phyloP scores from a whole-genome alignment of 2,888 invertebrate species.

The Rhagonycha lutea region DNA sequence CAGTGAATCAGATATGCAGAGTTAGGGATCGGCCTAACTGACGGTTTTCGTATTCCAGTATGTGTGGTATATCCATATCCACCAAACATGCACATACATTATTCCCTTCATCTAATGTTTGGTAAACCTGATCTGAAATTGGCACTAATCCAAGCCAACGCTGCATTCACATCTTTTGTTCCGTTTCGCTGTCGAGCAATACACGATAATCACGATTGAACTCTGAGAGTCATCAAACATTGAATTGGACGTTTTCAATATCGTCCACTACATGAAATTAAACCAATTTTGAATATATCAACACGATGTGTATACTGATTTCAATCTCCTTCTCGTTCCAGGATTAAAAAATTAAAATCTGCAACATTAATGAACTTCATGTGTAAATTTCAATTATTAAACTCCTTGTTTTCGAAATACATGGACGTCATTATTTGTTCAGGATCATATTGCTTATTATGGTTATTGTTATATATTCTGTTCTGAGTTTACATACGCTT shows the following conservation, averaged over 20 bases:
- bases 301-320: slow-evolving; percentile 3
- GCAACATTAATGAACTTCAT: background rate
- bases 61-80: slow-evolving; percentile 2
- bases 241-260: slow-evolving; percentile 11
- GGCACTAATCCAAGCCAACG: slow-evolving; percentile 26
- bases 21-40: background rate
- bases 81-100: slow-evolving; percentile 25
- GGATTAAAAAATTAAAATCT: background rate
- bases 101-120: slow-evolving; percentile 15
- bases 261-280: slow-evolving; percentile 15
- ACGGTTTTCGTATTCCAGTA: background rate
- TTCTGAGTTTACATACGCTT: background rate
- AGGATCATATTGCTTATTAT: background rate
- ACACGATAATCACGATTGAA: slow-evolving; percentile 26
- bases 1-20: background rate
- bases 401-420: background rate
- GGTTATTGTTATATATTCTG: background rate
- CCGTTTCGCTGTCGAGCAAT: slow-evolving; percentile 14
- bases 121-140: slow-evolving; percentile 26
- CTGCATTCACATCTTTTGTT: slow-evolving; percentile 25
- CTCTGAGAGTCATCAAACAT: slow-evolving; percentile 24
- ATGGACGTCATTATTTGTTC: background rate
- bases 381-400: background rate
- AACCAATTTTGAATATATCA: slow-evolving; percentile 6
- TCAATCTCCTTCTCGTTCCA: background rate